phyloP scores from a whole-genome alignment of 2,113 vertebrate species.

The Poeciliopsis prolifica region DNA sequence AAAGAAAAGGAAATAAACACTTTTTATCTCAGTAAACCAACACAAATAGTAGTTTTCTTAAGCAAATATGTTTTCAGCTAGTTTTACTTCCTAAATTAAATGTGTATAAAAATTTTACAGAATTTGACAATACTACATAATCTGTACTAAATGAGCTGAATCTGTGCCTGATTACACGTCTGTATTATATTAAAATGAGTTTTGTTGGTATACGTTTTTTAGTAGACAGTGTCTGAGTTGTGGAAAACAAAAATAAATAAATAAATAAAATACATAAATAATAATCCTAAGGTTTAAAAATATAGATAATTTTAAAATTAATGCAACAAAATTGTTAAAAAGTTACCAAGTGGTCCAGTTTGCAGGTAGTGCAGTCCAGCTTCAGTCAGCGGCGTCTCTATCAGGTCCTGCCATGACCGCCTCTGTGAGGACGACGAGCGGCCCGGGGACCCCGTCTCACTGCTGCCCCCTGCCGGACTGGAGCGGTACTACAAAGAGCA shows the following conservation, averaged over 20 bases:
- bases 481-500: conserved; percentile 81
- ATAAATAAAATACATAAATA: not conserved
- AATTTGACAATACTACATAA: no score
- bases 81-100: not conserved
- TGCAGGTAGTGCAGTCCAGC: conserved; percentile 97
- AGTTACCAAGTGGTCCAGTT: conserved; percentile 80
- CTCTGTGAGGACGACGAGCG: conserved; percentile 94
- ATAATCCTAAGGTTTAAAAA: not conserved
- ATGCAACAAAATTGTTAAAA: not conserved
- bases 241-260: no score
- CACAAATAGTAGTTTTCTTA: not conserved
- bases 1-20: not conserved
- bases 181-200: not conserved
- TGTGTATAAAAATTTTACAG: no score
- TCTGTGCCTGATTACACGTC: not conserved
- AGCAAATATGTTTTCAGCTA: not conserved
- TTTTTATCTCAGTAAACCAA: not conserved
- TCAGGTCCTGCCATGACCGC: conserved; percentile 98
- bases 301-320: not conserved
- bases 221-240: not conserved
- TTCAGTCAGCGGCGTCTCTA: conserved; percentile 95
- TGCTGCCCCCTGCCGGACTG: conserved; percentile 84
- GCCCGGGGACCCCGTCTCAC: conserved; percentile 88
- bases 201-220: not conserved
- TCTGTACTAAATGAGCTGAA: not conserved